Conservation (phyloP, 37 sponge, comb jelly and placozoan genomes). For the Cliona cf. orientalis region DNA sequence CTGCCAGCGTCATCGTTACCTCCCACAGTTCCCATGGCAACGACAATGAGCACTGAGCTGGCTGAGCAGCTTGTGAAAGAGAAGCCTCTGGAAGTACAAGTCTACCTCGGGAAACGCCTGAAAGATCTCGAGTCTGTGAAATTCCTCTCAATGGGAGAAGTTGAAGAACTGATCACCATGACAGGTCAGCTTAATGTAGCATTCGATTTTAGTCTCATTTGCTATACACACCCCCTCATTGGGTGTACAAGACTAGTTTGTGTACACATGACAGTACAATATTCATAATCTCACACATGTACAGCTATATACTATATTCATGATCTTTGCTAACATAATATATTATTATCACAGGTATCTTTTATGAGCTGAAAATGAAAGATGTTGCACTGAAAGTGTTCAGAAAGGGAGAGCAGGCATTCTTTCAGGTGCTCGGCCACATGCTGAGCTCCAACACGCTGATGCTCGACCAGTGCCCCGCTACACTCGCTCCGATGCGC, state of each 20-base stretch:
- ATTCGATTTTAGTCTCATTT: not conserved
- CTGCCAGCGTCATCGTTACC: slow-evolving; percentile 1
- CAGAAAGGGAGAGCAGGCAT: slow-evolving; percentile 15
- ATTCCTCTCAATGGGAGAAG: slow-evolving; percentile 37
- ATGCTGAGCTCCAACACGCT: slow-evolving; percentile 1
- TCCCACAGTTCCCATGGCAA: not conserved
- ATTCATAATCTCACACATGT: not conserved
- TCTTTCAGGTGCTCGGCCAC: slow-evolving; percentile 34
- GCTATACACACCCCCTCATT: not conserved
- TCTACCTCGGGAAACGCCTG: slow-evolving; percentile 1
- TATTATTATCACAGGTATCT: slow-evolving; percentile 22
- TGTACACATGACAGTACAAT: too few species aligned
- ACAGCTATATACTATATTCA: not conserved
- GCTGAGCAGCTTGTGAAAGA: slow-evolving; percentile 32
- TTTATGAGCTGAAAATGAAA: not conserved
- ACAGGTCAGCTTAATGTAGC: slow-evolving; percentile 16
- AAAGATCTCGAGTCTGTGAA: not conserved
- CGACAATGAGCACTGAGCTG: slow-evolving; percentile 16
- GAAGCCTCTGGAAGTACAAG: slow-evolving; percentile 17
- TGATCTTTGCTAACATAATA: not conserved
- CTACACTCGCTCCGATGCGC: slow-evolving; percentile 23
- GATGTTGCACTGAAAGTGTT: slow-evolving; percentile 13
- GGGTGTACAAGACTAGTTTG: not conserved
- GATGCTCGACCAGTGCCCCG: slow-evolving; percentile 37
- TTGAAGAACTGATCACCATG: slow-evolving; percentile 52